Evolutionary conservation across 2,888 invertebrate species (phyloP).

Genomic region (Toxonevra muliebris): DNA sequence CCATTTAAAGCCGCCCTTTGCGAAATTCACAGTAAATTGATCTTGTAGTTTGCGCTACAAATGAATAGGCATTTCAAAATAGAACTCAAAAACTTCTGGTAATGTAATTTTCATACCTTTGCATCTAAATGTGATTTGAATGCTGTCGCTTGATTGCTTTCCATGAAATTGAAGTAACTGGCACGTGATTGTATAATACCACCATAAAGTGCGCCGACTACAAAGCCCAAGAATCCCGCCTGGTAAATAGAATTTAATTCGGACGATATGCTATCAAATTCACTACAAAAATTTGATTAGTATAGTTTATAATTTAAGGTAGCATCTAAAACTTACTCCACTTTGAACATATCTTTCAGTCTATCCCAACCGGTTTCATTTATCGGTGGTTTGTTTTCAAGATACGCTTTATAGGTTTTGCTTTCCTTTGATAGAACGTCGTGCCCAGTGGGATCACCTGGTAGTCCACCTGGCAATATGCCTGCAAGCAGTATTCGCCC

Average conservation of each 20-base stretch:
- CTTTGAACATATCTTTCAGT: slow-evolving; percentile 56
- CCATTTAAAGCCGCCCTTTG: slow-evolving; percentile 76
- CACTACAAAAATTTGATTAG: slow-evolving; percentile 65
- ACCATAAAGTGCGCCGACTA: slow-evolving; percentile 74
- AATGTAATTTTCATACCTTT: slow-evolving; percentile 66
- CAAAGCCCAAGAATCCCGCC: slow-evolving; percentile 69
- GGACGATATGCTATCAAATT: slow-evolving; percentile 71
- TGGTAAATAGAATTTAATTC: slow-evolving; percentile 73
- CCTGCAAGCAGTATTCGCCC: slow-evolving; percentile 51
- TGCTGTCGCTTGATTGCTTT: slow-evolving; percentile 77
- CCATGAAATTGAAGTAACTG: slow-evolving; percentile 75
- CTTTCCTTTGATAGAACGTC: slow-evolving; percentile 53
- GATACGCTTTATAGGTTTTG: slow-evolving; percentile 56
- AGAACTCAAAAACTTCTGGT: neutral
- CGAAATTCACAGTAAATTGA: slow-evolving; percentile 74
- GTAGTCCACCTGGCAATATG: slow-evolving; percentile 48
- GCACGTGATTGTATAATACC: slow-evolving; percentile 71
- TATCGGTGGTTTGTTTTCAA: slow-evolving; percentile 38
- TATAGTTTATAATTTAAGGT: too few species aligned
- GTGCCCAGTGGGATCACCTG: slow-evolving; percentile 38
- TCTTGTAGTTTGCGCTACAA: slow-evolving; percentile 77
- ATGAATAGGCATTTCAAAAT: slow-evolving; percentile 16
- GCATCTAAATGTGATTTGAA: slow-evolving; percentile 75
- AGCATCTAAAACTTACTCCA: slow-evolving; percentile 53
- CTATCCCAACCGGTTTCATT: slow-evolving; percentile 61